Evolutionary conservation across 2,888 invertebrate species (phyloP), one percentile per base, ranked within the genome.

Genomic region (Pyrgus malvae): DNA sequence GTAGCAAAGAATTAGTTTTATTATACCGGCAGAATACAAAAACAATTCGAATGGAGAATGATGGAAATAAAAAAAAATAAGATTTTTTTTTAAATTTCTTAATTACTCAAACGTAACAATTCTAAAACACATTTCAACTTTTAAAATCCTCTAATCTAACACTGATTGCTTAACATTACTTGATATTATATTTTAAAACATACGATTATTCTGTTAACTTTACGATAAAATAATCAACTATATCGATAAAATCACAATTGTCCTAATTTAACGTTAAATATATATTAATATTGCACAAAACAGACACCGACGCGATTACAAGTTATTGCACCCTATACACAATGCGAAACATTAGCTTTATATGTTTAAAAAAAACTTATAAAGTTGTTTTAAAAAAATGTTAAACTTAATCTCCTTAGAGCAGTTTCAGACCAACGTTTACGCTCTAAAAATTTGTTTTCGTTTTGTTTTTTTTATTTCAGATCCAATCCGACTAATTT

Each of bases 161-260:
- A 88, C 70, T 78, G 80, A 86, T 72, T 66, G 60, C 79, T 87
- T 85, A 79, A 58, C 48, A 54, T 63, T 79, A 78, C 63, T 70
- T 83, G 82, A 86, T 86, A 83, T 83, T 83, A 85, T 70, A 85
- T 74, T 76, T 82, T 81, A 76, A 80, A 85, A 85, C 73, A 67
- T 33, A 51, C 37, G 44, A 51, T 83, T 82, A 77, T 75, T 72
- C 68, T 56, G 67, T 62, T 69, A 72, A 78, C 77, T 82, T 81
- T 83, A 78, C 75, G 79, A 80, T 85, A 86, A 84, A 84, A 80
- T 82, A 83, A 79, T 76, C 76, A 79, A 83, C 86, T 87, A 88
- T 87, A 81, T 79, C 76, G 75, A 80, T 85, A 86, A 86, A 89
- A 89, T 89, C 89, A 89, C 89, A 89, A 82, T 88, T 86, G 72